Evolutionary conservation across 2,888 invertebrate genomes (phyloP).

Genomic region (Unio delphinus): DNA sequence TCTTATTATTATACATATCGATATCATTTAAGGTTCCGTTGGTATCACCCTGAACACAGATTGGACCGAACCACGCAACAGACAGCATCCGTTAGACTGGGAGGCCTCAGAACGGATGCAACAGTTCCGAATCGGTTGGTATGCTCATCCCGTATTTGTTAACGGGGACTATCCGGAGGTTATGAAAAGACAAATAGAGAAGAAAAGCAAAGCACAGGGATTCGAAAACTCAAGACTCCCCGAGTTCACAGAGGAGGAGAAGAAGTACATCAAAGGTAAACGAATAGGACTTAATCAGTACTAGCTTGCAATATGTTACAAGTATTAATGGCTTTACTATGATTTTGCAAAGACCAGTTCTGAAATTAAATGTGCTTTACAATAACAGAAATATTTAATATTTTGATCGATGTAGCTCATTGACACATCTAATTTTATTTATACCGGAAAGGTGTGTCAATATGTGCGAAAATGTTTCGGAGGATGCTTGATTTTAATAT

Average conservation of each 20-base stretch:
- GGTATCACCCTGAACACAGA: constrained; percentile 49
- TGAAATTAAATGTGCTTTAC: no score
- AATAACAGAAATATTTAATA: no score
- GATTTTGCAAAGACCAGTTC: no score
- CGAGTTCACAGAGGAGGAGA: constrained; percentile 57
- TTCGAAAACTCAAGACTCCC: constrained; percentile 45
- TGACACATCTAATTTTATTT: no score
- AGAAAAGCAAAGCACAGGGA: constrained; percentile 29
- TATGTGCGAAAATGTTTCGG: no score
- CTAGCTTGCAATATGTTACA: neutral
- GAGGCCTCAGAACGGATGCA: constrained; percentile 37
- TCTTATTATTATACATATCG: neutral
- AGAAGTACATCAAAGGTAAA: constrained; percentile 50
- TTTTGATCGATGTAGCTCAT: no score
- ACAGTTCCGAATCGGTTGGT: constrained; percentile 55
- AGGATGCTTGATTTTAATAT: no score
- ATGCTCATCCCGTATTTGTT: constrained; percentile 51
- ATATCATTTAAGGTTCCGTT: constrained; percentile 38
- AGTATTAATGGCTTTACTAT: neutral
- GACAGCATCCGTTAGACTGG: constrained; percentile 20
- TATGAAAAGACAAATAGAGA: constrained; percentile 37
- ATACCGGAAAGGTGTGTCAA: no score
- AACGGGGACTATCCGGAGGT: constrained; percentile 73
- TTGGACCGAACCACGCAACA: constrained; percentile 37
- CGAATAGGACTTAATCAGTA: neutral